Evolutionary conservation across 2,888 invertebrate species (phyloP).

Genomic region (Dysmachus trigonus): DNA sequence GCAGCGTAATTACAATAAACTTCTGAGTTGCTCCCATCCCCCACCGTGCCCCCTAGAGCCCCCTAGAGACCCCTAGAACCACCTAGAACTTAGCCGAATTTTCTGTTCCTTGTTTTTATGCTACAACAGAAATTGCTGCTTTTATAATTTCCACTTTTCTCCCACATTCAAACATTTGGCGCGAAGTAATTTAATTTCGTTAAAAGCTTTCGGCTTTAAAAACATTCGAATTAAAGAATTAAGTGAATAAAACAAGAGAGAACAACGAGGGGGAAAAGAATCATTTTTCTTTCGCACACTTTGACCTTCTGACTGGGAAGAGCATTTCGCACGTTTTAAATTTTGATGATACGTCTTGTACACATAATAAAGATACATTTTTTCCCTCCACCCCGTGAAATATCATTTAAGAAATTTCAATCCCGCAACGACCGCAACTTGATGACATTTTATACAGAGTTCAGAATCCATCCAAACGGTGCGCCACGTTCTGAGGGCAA

Average conservation of each 20-base stretch:
- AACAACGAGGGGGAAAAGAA: neutral
- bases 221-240: constrained; percentile 37
- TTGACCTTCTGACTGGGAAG: neutral
- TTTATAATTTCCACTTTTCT: constrained; percentile 5
- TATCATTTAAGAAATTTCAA: neutral
- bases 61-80: neutral
- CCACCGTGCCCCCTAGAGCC: neutral
- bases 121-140: neutral
- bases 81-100: neutral
- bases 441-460: neutral
- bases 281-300: neutral
- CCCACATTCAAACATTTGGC: constrained; percentile 36
- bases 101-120: constrained; percentile 1
- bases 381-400: neutral
- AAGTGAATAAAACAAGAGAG: neutral
- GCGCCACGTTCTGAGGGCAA: neutral
- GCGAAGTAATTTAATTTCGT: constrained; percentile 43
- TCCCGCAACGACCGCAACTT: neutral
- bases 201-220: constrained; percentile 42
- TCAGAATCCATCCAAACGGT: neutral
- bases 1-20: constrained; percentile 1
- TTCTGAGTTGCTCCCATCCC: neutral
- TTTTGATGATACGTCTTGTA: neutral
- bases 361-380: neutral
- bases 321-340: neutral